These are phyloP conservation scores for Microctonus aethiopoides DNA, from an alignment of 2,888 invertebrate genomes.

Conservation along the genomic window DNA sequence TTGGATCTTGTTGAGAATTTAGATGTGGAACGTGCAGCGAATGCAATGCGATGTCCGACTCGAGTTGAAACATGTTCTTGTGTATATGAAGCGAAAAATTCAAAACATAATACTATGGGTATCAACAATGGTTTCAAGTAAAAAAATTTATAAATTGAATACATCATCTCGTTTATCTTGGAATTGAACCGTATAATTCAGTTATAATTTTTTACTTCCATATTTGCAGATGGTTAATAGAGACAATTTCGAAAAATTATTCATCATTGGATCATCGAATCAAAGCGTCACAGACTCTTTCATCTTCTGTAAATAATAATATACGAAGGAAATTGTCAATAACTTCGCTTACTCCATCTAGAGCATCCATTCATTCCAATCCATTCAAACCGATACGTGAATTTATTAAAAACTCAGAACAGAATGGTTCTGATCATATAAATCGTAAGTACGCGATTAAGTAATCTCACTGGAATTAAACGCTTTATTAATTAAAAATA, in stretches of 20 bases:
- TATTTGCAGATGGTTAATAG: slow-evolving; percentile 58
- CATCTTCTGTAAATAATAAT: slow-evolving; percentile 39
- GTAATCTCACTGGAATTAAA: neutral
- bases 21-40: slow-evolving; percentile 80
- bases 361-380: slow-evolving; percentile 54
- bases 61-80: slow-evolving; percentile 80
- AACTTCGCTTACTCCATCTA: slow-evolving; percentile 51
- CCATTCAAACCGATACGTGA: slow-evolving; percentile 57
- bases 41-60: slow-evolving; percentile 82
- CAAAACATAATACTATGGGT: slow-evolving; percentile 49
- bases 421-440: neutral
- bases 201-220: neutral
- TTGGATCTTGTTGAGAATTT: slow-evolving; percentile 83
- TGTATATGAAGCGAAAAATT: slow-evolving; percentile 42
- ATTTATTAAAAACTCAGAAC: slow-evolving; percentile 46
- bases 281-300: slow-evolving; percentile 49
- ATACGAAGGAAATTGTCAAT: slow-evolving; percentile 50
- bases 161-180: neutral
- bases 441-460: neutral
- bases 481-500: neutral
- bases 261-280: slow-evolving; percentile 51
- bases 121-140: slow-evolving; percentile 62
- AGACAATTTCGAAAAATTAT: slow-evolving; percentile 58
- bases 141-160: slow-evolving; percentile 27
- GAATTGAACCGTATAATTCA: neutral